phyloP scores from a whole-genome alignment of 2,113 vertebrate genomes.

The Hepsetus odoe region DNA sequence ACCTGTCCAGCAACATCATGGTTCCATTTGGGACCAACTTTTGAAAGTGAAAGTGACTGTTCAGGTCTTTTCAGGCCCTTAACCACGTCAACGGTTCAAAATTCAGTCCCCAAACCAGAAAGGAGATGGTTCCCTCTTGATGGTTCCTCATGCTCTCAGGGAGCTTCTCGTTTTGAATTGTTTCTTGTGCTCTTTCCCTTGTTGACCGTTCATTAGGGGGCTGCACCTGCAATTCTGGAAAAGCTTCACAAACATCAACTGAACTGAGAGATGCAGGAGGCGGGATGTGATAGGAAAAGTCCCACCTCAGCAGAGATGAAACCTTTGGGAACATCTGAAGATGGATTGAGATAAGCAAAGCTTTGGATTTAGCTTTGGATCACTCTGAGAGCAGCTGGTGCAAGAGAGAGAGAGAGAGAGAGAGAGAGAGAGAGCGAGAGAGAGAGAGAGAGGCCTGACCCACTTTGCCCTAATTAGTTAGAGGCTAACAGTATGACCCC shows the following conservation, averaged over 20 bases:
- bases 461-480: conserved; percentile 46
- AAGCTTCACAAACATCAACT: background rate
- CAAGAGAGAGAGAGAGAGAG: background rate
- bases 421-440: background rate
- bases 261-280: conserved; percentile 8
- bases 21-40: too few species aligned
- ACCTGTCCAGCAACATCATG: too few species aligned
- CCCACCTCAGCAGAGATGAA: background rate
- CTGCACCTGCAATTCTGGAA: too few species aligned
- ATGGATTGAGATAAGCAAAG: conserved; percentile 25
- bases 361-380: conserved; percentile 42
- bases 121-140: too few species aligned
- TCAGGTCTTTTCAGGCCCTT: too few species aligned
- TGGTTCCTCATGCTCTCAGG: background rate
- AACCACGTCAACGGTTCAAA: too few species aligned
- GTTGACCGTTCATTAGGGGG: too few species aligned
- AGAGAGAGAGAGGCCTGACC: conserved; percentile 15
- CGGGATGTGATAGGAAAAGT: background rate
- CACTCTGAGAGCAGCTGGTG: conserved; percentile 33
- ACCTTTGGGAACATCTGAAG: conserved; percentile 12
- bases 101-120: too few species aligned
- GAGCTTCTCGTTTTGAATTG: background rate
- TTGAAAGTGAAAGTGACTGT: too few species aligned
- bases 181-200: too few species aligned
- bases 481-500: conserved; percentile 43